These are phyloP conservation scores for Ceratotherium simum DNA, from an alignment of 2,113 vertebrate genomes.

Conservation along the genomic window DNA sequence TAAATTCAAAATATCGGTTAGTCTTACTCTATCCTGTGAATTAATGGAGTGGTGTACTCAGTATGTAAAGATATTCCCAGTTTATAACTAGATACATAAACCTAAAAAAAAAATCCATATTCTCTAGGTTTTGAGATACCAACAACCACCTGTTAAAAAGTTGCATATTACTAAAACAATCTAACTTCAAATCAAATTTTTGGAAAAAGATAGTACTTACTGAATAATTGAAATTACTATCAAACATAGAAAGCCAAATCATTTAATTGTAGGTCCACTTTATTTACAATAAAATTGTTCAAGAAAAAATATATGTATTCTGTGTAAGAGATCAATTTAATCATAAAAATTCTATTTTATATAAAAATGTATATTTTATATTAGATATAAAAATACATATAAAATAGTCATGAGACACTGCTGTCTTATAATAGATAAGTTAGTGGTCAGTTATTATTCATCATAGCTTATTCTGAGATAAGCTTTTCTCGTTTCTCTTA, in stretches of 20 bases:
- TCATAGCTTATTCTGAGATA: conserved; percentile 88
- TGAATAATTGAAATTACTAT: conserved; percentile 52
- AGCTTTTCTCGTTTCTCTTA: conserved; percentile 89
- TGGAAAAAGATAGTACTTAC: conserved; percentile 29
- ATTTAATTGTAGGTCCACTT: conserved; percentile 65
- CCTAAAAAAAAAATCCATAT: background rate
- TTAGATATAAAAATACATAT: conserved; percentile 63
- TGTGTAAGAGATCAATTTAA: conserved; percentile 72
- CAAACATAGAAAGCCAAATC: conserved; percentile 41
- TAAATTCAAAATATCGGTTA: background rate
- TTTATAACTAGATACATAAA: background rate
- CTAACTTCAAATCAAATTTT: background rate
- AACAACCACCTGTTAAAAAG: background rate
- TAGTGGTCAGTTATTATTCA: conserved; percentile 81
- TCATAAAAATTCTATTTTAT: background rate
- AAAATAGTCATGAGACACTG: conserved; percentile 81
- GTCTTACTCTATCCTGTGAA: background rate
- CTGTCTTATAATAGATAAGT: conserved; percentile 85
- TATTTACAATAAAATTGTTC: conserved; percentile 74
- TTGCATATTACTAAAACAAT: background rate
- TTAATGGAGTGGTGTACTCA: background rate
- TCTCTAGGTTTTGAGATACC: background rate
- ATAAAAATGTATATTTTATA: background rate
- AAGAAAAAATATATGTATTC: background rate
- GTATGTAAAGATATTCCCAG: background rate